Evolutionary conservation across 2,113 vertebrate species (phyloP).

Genomic region (Trogon melanurus): DNA sequence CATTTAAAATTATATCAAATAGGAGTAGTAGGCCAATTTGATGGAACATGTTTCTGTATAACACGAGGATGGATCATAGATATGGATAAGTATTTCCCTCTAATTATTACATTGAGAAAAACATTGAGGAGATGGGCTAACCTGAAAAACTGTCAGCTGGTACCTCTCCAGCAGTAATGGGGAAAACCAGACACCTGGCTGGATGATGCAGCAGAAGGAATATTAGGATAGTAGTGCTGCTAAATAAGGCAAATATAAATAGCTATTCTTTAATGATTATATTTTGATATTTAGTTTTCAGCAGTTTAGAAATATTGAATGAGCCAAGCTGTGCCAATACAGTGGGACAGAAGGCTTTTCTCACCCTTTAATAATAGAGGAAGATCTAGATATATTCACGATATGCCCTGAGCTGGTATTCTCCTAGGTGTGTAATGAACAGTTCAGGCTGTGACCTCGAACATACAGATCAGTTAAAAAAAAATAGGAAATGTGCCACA

Average conservation of each 20-base stretch:
- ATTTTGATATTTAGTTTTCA: not conserved
- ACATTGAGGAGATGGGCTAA: not conserved
- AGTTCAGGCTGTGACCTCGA: not conserved
- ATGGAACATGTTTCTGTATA: not conserved
- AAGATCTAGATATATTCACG: not conserved
- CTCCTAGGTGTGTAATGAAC: not conserved
- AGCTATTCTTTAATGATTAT: not conserved
- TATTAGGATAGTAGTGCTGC: not conserved
- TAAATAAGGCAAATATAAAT: not conserved
- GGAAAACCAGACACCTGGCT: not conserved
- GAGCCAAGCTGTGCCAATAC: not conserved
- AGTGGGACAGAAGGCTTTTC: not conserved
- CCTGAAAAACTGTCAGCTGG: not conserved
- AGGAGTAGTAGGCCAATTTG: not conserved
- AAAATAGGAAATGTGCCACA: conserved; percentile 32
- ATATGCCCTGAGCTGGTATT: not conserved
- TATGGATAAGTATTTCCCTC: not conserved
- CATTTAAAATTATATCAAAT: not conserved
- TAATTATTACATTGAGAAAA: not conserved
- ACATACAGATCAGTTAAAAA: not conserved
- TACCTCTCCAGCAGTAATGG: not conserved
- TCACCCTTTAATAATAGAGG: not conserved
- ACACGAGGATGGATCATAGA: not conserved
- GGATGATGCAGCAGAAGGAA: not conserved
- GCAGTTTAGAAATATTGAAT: not conserved